A percentile compares a stretch with the other conserved stretches of the same genome.
phyloP scores from a whole-genome alignment of 2,113 vertebrate species.

The Ardeotis arabs region DNA sequence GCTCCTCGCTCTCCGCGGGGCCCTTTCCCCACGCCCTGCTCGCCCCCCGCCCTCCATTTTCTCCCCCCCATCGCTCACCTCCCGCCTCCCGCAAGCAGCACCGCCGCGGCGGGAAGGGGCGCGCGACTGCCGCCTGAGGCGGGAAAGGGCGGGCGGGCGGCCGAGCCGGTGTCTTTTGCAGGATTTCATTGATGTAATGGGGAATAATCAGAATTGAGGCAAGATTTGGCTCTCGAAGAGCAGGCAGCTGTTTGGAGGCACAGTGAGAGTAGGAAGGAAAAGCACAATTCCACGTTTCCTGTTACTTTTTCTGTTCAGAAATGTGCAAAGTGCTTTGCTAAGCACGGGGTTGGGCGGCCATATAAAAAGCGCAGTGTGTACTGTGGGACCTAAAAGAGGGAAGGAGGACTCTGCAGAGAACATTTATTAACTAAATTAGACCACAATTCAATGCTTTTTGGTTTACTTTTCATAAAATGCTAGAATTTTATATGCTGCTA shows the following conservation, averaged over 20 bases:
- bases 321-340: fast-evolving
- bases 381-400: no score
- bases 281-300: not conserved
- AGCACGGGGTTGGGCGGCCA: not conserved
- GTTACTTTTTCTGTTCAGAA: not conserved
- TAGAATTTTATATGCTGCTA: no score
- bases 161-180: not conserved
- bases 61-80: no score
- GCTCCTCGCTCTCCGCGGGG: not conserved
- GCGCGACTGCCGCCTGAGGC: not conserved
- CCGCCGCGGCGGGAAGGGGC: not conserved
- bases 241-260: no score
- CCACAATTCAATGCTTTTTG: not conserved
- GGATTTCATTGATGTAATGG: not conserved
- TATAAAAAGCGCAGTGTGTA: fast-evolving
- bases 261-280: not conserved
- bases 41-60: no score
- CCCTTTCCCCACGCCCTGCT: fast-evolving
- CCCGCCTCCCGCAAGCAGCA: not conserved
- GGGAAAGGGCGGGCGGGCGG: no score
- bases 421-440: not conserved
- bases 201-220: no score
- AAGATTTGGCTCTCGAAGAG: not conserved
- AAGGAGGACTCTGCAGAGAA: not conserved
- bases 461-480: not conserved